phyloP scores from a whole-genome alignment of 2,888 invertebrate species.

The Blera fallax region DNA sequence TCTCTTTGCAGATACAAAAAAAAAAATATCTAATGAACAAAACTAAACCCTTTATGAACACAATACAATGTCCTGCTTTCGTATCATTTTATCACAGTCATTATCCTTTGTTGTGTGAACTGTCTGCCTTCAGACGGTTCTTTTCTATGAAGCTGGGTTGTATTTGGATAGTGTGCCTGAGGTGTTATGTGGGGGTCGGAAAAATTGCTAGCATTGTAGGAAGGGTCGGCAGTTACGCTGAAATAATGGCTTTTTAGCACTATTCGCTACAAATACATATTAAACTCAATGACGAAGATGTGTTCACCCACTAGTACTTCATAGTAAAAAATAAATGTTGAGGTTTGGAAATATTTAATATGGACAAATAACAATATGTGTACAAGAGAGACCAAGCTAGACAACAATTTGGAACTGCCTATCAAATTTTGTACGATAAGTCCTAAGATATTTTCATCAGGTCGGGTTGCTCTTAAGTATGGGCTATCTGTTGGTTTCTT shows the following conservation, averaged over 20 bases:
- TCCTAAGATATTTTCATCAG: too few species aligned
- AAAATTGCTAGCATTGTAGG: background rate
- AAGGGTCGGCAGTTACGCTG: background rate
- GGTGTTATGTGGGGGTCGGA: background rate
- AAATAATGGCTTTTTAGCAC: background rate
- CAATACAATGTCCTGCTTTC: background rate
- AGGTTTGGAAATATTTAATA: too few species aligned
- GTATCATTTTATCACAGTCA: background rate
- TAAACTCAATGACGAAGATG: background rate
- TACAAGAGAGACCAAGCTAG: too few species aligned
- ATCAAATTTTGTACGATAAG: too few species aligned
- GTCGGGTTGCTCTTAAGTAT: too few species aligned
- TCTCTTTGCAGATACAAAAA: background rate
- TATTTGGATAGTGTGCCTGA: background rate
- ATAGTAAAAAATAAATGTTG: too few species aligned
- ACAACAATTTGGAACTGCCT: too few species aligned
- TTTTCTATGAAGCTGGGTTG: background rate
- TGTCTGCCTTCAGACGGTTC: background rate
- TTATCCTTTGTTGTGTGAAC: background rate
- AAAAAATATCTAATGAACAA: background rate
- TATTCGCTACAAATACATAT: background rate
- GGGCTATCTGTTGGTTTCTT: too few species aligned
- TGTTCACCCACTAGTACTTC: too few species aligned
- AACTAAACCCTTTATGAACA: background rate
- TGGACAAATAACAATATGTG: too few species aligned